phyloP scores from a whole-genome alignment of 2,888 invertebrate genomes.

The Petrolisthes cinctipes region DNA sequence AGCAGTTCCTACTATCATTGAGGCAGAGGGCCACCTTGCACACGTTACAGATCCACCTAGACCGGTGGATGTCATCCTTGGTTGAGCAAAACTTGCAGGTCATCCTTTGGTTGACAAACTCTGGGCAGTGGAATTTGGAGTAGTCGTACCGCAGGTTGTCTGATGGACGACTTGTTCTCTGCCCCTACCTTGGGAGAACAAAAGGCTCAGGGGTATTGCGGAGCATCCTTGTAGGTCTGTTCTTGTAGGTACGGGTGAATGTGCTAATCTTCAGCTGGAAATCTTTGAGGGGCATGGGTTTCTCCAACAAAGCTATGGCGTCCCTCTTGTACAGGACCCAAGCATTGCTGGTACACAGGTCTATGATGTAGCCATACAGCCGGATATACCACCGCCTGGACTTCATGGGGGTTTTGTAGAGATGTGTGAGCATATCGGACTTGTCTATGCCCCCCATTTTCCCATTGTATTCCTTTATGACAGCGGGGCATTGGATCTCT shows the following conservation, averaged over 20 bases:
- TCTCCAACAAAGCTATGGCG: slow-evolving; percentile 3
- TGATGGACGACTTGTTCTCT: background rate
- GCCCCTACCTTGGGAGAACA: background rate
- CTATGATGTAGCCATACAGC: slow-evolving; percentile 30
- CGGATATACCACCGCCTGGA: slow-evolving; percentile 28
- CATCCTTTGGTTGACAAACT: background rate
- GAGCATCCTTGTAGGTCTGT: background rate
- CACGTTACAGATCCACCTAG: slow-evolving; percentile 11
- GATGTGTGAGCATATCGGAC: slow-evolving; percentile 34
- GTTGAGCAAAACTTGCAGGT: slow-evolving; percentile 30
- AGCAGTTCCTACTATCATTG: background rate
- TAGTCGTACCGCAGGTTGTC: background rate
- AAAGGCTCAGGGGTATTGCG: background rate
- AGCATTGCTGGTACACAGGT: slow-evolving; percentile 17
- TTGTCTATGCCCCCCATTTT: slow-evolving; percentile 28
- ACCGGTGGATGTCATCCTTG: slow-evolving; percentile 2
- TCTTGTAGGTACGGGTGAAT: slow-evolving; percentile 4
- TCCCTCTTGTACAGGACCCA: slow-evolving; percentile 26
- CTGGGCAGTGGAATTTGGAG: background rate
- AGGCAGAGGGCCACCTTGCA: slow-evolving; percentile 24
- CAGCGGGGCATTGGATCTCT: slow-evolving; percentile 28
- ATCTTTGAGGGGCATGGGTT: slow-evolving; percentile 1
- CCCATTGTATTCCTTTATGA: slow-evolving; percentile 37
- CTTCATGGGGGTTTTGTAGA: slow-evolving; percentile 41
- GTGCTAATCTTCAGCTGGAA: background rate